Conservation (phyloP, 2,888 invertebrate species). For the Drosophila niveifrons region DNA sequence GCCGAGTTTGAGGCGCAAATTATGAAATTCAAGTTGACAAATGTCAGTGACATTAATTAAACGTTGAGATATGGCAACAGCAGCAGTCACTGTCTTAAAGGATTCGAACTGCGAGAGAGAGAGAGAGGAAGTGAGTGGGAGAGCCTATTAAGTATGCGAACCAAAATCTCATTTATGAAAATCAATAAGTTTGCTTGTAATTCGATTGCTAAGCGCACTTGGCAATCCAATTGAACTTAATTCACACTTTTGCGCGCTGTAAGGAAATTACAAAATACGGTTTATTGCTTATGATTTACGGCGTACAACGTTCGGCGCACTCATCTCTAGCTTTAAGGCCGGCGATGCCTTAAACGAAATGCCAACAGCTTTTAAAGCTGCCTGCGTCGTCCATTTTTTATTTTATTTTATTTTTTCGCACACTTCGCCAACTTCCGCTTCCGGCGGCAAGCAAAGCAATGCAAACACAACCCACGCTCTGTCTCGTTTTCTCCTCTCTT, state of each 20-base stretch:
- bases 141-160: constrained; percentile 2
- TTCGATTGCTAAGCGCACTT: constrained; percentile 37
- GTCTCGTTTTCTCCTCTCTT: constrained; percentile 22
- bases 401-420: constrained; percentile 44
- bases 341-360: constrained; percentile 22
- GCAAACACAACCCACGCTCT: constrained; percentile 59
- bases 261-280: constrained; percentile 39
- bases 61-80: constrained; percentile 57
- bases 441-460: constrained; percentile 65
- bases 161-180: constrained; percentile 44
- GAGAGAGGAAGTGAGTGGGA: background rate
- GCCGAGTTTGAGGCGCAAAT: constrained; percentile 55
- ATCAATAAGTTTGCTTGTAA: constrained; percentile 57
- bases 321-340: constrained; percentile 13
- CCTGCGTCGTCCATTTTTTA: constrained; percentile 38
- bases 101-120: constrained; percentile 1
- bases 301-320: background rate
- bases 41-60: constrained; percentile 78
- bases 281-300: background rate
- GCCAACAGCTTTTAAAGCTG: constrained; percentile 51
- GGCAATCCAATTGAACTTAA: constrained; percentile 58
- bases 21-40: constrained; percentile 76
- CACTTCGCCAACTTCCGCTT: constrained; percentile 71
- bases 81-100: constrained; percentile 10
- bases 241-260: constrained; percentile 31